Conservation (phyloP, 1,140 invertebrate genomes). For the Goniozus legneri region DNA sequence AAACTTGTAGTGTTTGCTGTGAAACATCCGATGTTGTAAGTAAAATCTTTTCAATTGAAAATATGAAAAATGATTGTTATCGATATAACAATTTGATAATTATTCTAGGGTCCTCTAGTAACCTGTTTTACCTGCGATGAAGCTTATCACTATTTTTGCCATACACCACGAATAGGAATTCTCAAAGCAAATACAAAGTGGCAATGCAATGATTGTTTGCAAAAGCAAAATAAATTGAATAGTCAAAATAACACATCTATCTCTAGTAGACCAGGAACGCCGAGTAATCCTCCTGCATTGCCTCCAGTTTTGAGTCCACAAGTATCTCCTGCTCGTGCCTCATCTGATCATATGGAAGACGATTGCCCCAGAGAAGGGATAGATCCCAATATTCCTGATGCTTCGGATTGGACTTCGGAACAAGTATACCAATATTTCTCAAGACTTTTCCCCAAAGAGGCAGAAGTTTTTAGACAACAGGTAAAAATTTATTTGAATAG, state of each 20-base stretch:
- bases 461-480: constrained; percentile 75
- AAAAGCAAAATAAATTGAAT: constrained; percentile 35
- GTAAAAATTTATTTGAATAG: too few species aligned
- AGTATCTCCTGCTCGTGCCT: constrained; percentile 40
- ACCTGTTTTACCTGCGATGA: constrained; percentile 80
- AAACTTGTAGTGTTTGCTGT: constrained; percentile 66
- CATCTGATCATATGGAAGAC: constrained; percentile 40
- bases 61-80: constrained; percentile 12
- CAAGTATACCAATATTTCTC: constrained; percentile 80
- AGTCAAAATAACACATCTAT: constrained; percentile 18
- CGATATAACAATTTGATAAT: constrained; percentile 5
- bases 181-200: constrained; percentile 40
- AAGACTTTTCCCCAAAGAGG: constrained; percentile 70
- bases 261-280: constrained; percentile 35
- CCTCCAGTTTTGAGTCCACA: constrained; percentile 47
- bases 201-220: constrained; percentile 42
- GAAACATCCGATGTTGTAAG: constrained; percentile 68
- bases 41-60: constrained; percentile 12
- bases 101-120: constrained; percentile 55
- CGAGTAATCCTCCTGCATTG: constrained; percentile 30
- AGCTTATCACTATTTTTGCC: constrained; percentile 76
- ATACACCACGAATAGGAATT: constrained; percentile 58
- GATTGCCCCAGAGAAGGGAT: constrained; percentile 42
- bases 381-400: constrained; percentile 72
- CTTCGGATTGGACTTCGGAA: constrained; percentile 73